Conservation (phyloP, 2,888 invertebrate species). For the Pristionchus maxplancki region DNA sequence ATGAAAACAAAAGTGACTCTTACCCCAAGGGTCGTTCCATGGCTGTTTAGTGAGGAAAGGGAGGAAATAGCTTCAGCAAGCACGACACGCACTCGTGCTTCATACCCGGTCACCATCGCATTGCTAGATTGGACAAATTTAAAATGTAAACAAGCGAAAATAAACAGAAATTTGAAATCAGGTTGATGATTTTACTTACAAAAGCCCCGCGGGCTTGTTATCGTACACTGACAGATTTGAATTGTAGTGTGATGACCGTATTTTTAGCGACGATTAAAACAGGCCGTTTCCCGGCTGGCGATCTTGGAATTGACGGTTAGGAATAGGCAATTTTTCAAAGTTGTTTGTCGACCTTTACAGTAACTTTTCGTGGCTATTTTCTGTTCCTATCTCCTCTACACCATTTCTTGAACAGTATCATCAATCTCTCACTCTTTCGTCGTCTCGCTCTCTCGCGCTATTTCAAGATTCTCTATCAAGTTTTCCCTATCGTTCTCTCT, state of each 20-base stretch:
- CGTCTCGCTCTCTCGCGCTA: neutral
- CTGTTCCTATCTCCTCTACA: neutral
- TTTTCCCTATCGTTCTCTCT: slow-evolving; percentile 23
- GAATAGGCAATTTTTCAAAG: neutral
- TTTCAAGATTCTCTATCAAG: slow-evolving; percentile 40
- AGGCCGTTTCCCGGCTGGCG: neutral
- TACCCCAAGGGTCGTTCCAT: slow-evolving; percentile 5
- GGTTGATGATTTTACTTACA: neutral
- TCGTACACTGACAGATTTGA: neutral
- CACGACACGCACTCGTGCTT: slow-evolving; percentile 36
- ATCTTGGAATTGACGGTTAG: neutral
- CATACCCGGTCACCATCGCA: slow-evolving; percentile 45
- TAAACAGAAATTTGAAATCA: neutral
- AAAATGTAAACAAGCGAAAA: neutral
- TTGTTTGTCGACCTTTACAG: neutral
- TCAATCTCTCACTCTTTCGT: neutral
- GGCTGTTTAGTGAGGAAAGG: neutral
- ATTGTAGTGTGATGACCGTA: neutral
- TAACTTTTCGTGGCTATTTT: neutral
- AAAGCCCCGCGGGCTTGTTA: neutral
- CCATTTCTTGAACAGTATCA: neutral
- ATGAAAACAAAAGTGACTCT: neutral
- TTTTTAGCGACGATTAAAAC: neutral
- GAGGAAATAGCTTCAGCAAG: slow-evolving; percentile 11
- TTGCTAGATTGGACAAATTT: neutral